Conservation (phyloP, 2,797 vertebrate genomes). For the Argya squamiceps region DNA sequence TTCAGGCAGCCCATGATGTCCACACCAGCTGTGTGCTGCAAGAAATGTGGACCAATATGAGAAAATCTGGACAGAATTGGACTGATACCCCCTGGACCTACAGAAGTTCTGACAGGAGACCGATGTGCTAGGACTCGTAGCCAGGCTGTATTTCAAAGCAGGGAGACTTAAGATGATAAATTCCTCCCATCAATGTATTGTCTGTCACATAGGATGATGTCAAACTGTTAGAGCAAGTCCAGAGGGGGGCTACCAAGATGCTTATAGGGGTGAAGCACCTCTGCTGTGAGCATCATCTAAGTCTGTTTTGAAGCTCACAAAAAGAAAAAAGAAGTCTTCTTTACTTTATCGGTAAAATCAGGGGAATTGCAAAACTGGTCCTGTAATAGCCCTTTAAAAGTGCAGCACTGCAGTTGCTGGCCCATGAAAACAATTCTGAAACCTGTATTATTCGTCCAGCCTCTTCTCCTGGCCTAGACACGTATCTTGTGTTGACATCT, state of each 20-base stretch:
- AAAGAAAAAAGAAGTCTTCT: background rate
- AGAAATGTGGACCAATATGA: background rate
- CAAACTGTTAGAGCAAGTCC: background rate
- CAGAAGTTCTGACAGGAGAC: background rate
- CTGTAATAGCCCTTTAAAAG: background rate
- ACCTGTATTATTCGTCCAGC: background rate
- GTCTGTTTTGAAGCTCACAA: background rate
- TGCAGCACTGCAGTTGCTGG: background rate
- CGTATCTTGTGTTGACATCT: background rate
- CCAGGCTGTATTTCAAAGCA: background rate
- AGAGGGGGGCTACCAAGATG: background rate
- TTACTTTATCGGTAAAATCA: background rate
- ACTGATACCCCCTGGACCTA: background rate
- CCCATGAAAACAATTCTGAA: background rate
- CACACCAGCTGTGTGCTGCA: background rate
- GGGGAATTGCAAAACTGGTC: background rate
- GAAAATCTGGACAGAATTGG: background rate
- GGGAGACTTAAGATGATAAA: background rate
- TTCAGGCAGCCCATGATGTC: background rate
- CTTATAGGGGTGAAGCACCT: background rate
- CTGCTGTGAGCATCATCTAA: background rate
- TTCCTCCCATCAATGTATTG: background rate
- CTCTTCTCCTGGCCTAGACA: background rate
- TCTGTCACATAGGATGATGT: background rate
- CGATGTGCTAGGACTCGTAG: background rate